phyloP scores from a whole-genome alignment of 1,140 invertebrate species.

The Zaprionus gabonicus region DNA sequence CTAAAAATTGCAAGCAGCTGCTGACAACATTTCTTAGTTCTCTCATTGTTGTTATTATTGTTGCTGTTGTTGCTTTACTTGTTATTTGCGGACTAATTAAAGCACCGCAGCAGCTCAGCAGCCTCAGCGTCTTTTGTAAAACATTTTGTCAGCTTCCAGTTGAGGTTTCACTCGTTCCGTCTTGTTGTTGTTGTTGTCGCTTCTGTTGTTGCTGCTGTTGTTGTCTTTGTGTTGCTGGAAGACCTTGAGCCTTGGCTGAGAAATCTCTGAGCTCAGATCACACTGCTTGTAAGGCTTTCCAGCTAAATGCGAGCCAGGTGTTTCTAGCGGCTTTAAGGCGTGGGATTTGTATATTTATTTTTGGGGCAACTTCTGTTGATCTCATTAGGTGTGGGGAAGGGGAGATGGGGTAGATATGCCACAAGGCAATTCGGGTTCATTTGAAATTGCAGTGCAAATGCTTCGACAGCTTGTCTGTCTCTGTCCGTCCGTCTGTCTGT shows the following conservation, averaged over 20 bases:
- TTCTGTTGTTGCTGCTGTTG: neutral
- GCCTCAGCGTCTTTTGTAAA: constrained; percentile 27
- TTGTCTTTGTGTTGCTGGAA: neutral
- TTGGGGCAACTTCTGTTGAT: neutral
- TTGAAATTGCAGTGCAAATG: neutral
- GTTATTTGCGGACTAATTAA: constrained; percentile 44
- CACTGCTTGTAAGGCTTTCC: constrained; percentile 22
- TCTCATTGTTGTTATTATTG: neutral
- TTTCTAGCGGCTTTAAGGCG: constrained; percentile 7
- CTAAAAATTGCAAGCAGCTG: constrained; percentile 70
- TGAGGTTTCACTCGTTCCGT: neutral
- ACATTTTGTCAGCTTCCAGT: constrained; percentile 41
- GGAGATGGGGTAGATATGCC: neutral
- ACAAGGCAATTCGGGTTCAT: neutral
- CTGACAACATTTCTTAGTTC: constrained; percentile 39
- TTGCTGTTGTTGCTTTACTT: constrained; percentile 3
- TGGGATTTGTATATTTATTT: constrained; percentile 12
- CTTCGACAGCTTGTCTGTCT: neutral
- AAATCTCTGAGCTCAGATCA: constrained; percentile 6
- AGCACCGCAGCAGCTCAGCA: constrained; percentile 26
- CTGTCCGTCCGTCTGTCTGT: neutral
- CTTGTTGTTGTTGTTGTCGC: constrained; percentile 3
- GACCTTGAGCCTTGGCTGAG: constrained; percentile 17
- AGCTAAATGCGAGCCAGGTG: constrained; percentile 26
- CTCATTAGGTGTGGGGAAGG: neutral